Percentiles rank a stretch among this genome's conserved stretches.
Conservation (phyloP, 2,888 invertebrate species). For the Atherix ibis region DNA sequence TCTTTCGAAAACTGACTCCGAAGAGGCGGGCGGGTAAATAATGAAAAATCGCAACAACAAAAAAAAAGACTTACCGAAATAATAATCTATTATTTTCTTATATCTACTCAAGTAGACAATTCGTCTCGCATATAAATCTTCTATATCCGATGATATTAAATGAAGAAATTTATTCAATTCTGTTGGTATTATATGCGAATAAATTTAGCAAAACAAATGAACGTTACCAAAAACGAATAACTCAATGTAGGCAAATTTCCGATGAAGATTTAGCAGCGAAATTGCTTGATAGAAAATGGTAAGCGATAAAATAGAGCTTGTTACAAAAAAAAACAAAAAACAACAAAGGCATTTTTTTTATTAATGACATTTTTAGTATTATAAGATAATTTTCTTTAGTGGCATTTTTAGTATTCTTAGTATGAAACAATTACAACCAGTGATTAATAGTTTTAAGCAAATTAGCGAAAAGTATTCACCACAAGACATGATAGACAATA, state of each 20-base stretch:
- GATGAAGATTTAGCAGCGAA: slow-evolving; percentile 24
- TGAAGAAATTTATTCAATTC: slow-evolving; percentile 30
- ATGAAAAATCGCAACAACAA: neutral
- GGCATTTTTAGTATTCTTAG: too few relatives aligned
- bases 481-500: neutral
- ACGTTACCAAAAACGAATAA: slow-evolving; percentile 26
- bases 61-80: neutral
- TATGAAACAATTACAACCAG: too few relatives aligned
- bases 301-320: too few relatives aligned
- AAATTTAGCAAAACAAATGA: slow-evolving; percentile 31
- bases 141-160: slow-evolving; percentile 30
- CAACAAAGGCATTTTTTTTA: too few relatives aligned
- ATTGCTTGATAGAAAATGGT: too few relatives aligned
- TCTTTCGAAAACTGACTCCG: slow-evolving; percentile 43
- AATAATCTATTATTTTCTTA: too few relatives aligned
- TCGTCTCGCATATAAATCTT: slow-evolving; percentile 28
- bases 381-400: too few relatives aligned
- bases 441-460: too few relatives aligned
- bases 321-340: too few relatives aligned
- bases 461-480: neutral
- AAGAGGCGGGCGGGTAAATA: slow-evolving; percentile 11
- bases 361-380: too few relatives aligned
- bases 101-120: too few relatives aligned
- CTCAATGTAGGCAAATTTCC: slow-evolving; percentile 23
- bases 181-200: slow-evolving; percentile 31